Conservation (phyloP, 1,140 invertebrate genomes). For the Drosophila sp. region DNA sequence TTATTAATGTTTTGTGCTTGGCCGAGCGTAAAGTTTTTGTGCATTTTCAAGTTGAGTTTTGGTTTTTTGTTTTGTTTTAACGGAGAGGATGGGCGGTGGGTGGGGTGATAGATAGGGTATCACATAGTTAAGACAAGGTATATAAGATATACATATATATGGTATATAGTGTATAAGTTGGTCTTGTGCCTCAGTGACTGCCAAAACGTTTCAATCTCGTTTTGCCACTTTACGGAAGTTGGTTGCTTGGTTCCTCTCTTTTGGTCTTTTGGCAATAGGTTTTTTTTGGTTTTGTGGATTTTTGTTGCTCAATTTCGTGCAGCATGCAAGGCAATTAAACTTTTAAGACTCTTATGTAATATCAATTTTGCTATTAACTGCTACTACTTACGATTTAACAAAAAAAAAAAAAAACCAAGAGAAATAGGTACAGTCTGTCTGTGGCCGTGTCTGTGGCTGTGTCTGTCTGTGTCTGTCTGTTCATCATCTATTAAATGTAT, state of each 20-base stretch:
- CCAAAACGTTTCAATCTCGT: conserved; percentile 74
- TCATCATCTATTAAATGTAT: conserved; percentile 13
- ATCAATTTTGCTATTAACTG: conserved; percentile 12
- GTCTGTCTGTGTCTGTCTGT: background rate
- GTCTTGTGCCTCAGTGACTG: conserved; percentile 77
- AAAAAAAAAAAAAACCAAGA: background rate
- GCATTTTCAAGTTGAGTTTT: conserved; percentile 34
- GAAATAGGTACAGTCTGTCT: conserved; percentile 1
- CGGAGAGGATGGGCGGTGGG: conserved; percentile 8
- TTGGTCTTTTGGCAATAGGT: background rate
- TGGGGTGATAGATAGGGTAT: background rate
- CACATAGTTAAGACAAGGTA: background rate
- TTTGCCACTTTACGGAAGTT: conserved; percentile 27
- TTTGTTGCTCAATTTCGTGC: conserved; percentile 13
- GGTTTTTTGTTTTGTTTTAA: conserved; percentile 30
- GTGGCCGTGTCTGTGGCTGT: background rate
- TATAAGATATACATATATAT: background rate
- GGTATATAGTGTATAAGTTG: conserved; percentile 25
- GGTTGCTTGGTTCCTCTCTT: too few species aligned
- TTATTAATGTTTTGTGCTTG: conserved; percentile 80
- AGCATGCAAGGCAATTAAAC: conserved; percentile 16
- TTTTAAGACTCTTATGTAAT: conserved; percentile 8
- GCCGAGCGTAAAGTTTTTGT: conserved; percentile 58
- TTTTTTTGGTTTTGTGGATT: conserved; percentile 29
- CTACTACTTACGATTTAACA: conserved; percentile 4